Evolutionary conservation across 2,888 invertebrate genomes (phyloP).

Genomic region (Acronicta alni): DNA sequence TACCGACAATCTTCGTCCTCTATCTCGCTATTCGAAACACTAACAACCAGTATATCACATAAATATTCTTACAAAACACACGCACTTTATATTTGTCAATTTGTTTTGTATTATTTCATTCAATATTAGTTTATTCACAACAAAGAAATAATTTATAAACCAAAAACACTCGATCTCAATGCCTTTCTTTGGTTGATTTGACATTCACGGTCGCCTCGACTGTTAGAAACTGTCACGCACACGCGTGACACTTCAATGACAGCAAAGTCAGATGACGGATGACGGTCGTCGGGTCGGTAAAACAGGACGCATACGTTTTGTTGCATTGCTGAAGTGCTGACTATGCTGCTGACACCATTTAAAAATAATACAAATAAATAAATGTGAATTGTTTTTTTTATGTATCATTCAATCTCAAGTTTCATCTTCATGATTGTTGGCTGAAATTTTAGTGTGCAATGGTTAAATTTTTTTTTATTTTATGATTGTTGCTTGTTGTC

Average conservation of each 20-base stretch:
- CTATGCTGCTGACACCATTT: too few species aligned
- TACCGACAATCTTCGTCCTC: slow-evolving; percentile 31
- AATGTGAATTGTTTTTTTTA: too few species aligned
- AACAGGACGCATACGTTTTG: slow-evolving; percentile 9
- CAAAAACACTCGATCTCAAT: not conserved
- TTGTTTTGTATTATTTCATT: slow-evolving; percentile 40
- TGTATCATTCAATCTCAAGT: too few species aligned
- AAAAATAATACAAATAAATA: too few species aligned
- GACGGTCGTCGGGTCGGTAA: slow-evolving; percentile 33
- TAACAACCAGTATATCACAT: slow-evolving; percentile 8
- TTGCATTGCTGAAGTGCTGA: not conserved
- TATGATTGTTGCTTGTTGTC: too few species aligned
- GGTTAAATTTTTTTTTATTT: too few species aligned
- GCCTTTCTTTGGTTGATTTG: slow-evolving; percentile 39
- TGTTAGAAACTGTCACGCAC: too few species aligned
- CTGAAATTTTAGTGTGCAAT: too few species aligned
- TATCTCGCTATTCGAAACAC: slow-evolving; percentile 15
- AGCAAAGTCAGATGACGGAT: too few species aligned
- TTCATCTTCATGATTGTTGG: too few species aligned
- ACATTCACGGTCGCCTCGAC: slow-evolving; percentile 10
- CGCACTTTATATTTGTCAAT: slow-evolving; percentile 17
- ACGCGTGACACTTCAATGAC: not conserved
- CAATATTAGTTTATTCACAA: slow-evolving; percentile 40
- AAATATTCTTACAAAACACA: slow-evolving; percentile 29
- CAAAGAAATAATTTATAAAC: slow-evolving; percentile 13